Evolutionary conservation across 2,113 vertebrate genomes (phyloP).

Genomic region (Hydrochoerus hydrochaeris): DNA sequence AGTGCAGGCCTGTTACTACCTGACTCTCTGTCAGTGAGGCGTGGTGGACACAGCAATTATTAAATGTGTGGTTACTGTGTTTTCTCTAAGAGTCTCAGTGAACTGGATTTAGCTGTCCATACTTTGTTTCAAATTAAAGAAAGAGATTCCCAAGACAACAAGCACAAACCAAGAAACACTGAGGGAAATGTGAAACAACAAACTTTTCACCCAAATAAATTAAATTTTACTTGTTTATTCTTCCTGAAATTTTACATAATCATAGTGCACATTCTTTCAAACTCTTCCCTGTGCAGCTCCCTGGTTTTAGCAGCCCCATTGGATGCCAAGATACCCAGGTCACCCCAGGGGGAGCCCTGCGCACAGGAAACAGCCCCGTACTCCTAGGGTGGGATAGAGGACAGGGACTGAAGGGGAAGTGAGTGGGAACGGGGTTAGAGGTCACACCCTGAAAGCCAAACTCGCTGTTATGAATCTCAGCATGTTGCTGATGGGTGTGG

Average conservation of each 20-base stretch:
- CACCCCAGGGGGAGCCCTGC: background rate
- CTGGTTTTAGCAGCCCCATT: background rate
- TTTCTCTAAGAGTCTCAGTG: background rate
- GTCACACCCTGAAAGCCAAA: accelerated
- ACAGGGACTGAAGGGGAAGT: too few species aligned
- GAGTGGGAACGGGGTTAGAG: background rate
- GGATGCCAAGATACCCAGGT: background rate
- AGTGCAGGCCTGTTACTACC: background rate
- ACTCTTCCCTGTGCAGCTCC: background rate
- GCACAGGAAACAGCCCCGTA: background rate
- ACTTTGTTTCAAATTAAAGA: background rate
- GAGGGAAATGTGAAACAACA: background rate
- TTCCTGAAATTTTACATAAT: background rate
- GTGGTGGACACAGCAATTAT: background rate
- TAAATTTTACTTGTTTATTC: background rate
- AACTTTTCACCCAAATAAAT: background rate
- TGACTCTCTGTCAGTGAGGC: background rate
- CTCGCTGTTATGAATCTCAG: background rate
- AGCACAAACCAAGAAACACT: background rate
- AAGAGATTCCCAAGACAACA: background rate
- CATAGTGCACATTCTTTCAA: background rate
- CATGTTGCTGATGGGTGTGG: background rate
- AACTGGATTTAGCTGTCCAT: background rate
- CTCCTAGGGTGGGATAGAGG: background rate
- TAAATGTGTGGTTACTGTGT: background rate